Evolutionary conservation across 2,113 vertebrate species (phyloP), one percentile per base, ranked within the genome.

Genomic region (Dipodomys stephensi): DNA sequence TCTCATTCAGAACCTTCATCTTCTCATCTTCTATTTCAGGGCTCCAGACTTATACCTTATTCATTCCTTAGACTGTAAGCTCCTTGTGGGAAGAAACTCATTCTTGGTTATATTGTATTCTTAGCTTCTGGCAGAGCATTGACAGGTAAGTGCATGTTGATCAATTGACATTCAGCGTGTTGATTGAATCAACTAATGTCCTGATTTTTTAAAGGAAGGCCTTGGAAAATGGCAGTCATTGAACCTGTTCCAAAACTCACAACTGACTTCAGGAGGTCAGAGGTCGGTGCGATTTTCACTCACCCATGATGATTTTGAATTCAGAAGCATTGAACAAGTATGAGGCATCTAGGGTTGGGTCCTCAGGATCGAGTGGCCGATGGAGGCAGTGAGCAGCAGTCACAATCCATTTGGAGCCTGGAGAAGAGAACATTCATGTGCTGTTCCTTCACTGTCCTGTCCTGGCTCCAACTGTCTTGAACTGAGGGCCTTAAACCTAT

Each of bases 351-450:
- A 97, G 18, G 2, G 39, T 71, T 15, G 92, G 12, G 9, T 96
- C 85, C 7, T 98, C 97, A 0, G 74, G 32, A 13, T 96, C 69
- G 0, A 97, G 74, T 0, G 57, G 32, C 1, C 95, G 11, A 32
- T 98, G 97, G 39, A 98, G 97, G 53, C 98, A 98, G 83, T 98
- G 98, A 20, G 98, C 98, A 0, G 98, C 97, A 0, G 98, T 98
- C 92, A 98, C 87, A 13, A 98, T 82, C 98, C 98, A 98, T 12
- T 68, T 90, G 93, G 96, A 93, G 28, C 97, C 98, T 98, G 60
- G 64, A 80, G 89, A 82, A 83, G 0, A 87, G 65, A 93, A 68
- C 7, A 9, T 22, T 60, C 0, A n/a, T 4, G 30, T 0, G 19
- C 20, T 12, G 2, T 16, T 49, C 4, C 18, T 30, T 2, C 72